A percentile compares a stretch with the other conserved stretches of the same genome.
phyloP scores from a whole-genome alignment of 2,888 invertebrate species.

The Coleophora flavipennella region DNA sequence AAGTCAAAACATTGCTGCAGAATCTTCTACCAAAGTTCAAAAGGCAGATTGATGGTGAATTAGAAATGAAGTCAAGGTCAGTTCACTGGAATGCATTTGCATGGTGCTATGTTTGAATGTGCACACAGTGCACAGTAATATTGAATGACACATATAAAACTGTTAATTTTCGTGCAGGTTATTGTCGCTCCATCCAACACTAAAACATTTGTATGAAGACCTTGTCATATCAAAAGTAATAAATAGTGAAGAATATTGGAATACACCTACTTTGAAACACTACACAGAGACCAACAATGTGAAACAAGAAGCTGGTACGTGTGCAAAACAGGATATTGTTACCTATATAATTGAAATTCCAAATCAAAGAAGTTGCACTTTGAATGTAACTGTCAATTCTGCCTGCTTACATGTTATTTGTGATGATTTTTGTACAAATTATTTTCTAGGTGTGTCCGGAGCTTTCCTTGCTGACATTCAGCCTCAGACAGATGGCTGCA shows the following conservation, averaged over 20 bases:
- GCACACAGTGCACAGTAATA: too few species aligned
- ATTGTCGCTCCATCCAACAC: conserved; percentile 89
- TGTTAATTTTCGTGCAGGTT: conserved; percentile 65
- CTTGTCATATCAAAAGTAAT: conserved; percentile 97
- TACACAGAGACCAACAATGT: conserved; percentile 82
- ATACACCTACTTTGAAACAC: conserved; percentile 83
- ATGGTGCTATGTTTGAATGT: too few species aligned
- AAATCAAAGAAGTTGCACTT: too few species aligned
- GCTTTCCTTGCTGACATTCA: conserved; percentile 93
- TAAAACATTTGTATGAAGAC: conserved; percentile 96
- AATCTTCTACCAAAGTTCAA: conserved; percentile 94
- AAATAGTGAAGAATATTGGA: conserved; percentile 98
- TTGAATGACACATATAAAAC: too few species aligned
- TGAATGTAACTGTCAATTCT: too few species aligned
- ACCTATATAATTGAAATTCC: too few species aligned
- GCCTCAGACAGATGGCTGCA: conserved; percentile 96
- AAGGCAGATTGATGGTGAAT: conserved; percentile 89
- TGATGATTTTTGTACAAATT: conserved; percentile 2
- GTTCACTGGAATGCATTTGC: too few species aligned
- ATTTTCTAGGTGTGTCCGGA: conserved; percentile 76
- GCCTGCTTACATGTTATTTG: not conserved
- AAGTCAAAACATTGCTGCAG: conserved; percentile 92
- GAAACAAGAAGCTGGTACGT: conserved; percentile 87
- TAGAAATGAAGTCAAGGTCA: conserved; percentile 89
- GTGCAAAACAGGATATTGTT: too few species aligned